Base-by-base conservation (phyloP, 1,140 invertebrate species). In the Thaumetopoea pityocampa region DNA sequence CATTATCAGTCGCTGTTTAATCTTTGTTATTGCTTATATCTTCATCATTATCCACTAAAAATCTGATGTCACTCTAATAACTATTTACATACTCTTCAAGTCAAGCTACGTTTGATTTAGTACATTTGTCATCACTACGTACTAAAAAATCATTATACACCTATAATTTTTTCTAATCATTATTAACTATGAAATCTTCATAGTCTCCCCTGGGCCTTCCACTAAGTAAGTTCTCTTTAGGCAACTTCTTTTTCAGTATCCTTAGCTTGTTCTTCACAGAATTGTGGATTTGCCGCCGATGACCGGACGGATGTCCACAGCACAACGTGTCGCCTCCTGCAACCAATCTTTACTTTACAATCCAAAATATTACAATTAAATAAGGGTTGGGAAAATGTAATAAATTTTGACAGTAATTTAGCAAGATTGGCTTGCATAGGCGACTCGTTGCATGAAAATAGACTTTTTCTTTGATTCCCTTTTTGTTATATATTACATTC, bases 261-360 rank as follows among this genome's bases (percentile, higher is more conserved):
- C 63, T 45, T 5, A 83, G 61, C 41, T 74, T 77, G 30, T 48
- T 65, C 16, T 70, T 46, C 0, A 83, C 60, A 8, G 55, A 46
- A 11, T 67, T 60, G 40, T 83, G 79, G 1, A 83, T 42, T 7
- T 52, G 64, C n/a, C 72, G 42, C 4, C 76, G 72, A 15, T 83
- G 79, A 4, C 79, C 79, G 16, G 70, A 48, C 1, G 68, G 67
- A 23, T 83, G 79, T 9, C 41, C 48, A 48, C 79, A 83, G 70
- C 79, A 83, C 48, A 83, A 48, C 27, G 77, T 50, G 49, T 83
- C 79, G 52, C 79, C 79, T 67, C 79, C 79, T 83, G 79, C 79
- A 83, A 73, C 56, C 72, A 83, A 78, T 74, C 65, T 61, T 53
- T 51, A 29, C 14, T 62, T 67, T 67, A 69, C 51, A 57, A 24